Evolutionary conservation across 2,888 invertebrate genomes (phyloP).

Genomic region (Diadegma fenestrale): DNA sequence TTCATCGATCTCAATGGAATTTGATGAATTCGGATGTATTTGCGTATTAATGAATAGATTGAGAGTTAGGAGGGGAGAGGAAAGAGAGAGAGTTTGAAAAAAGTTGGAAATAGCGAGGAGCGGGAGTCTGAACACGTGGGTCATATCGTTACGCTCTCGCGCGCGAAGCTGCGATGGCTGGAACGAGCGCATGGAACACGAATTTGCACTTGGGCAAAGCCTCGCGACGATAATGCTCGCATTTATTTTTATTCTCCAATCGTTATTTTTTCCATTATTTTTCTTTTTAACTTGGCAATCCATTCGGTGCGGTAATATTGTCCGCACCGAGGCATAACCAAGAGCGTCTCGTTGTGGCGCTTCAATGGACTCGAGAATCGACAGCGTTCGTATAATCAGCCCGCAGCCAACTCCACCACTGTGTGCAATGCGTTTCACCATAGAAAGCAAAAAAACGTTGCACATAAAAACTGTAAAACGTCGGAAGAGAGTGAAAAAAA

Average conservation of each 20-base stretch:
- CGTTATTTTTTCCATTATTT: constrained; percentile 36
- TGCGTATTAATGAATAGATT: constrained; percentile 53
- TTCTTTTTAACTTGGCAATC: constrained; percentile 53
- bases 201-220: constrained; percentile 69
- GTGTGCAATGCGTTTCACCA: constrained; percentile 2
- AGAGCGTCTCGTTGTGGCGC: constrained; percentile 36
- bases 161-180: constrained; percentile 55
- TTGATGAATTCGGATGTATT: neutral
- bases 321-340: constrained; percentile 43
- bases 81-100: constrained; percentile 65
- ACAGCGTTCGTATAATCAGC: constrained; percentile 44
- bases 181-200: constrained; percentile 71
- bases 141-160: constrained; percentile 55
- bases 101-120: constrained; percentile 53
- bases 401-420: constrained; percentile 7
- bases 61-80: constrained; percentile 21
- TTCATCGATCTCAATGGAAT: neutral
- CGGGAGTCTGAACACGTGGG: constrained; percentile 28
- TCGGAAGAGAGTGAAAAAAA: neutral
- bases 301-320: constrained; percentile 60
- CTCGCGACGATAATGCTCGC: constrained; percentile 64
- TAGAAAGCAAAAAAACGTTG: constrained; percentile 11
- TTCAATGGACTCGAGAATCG: constrained; percentile 43
- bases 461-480: neutral
- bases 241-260: constrained; percentile 57